Percentiles rank a stretch among this genome's conserved stretches.
Evolutionary conservation across 30 jellyfish, hydroid and myxozoan species (phyloP).

Genomic region (Pelagia noctiluca): DNA sequence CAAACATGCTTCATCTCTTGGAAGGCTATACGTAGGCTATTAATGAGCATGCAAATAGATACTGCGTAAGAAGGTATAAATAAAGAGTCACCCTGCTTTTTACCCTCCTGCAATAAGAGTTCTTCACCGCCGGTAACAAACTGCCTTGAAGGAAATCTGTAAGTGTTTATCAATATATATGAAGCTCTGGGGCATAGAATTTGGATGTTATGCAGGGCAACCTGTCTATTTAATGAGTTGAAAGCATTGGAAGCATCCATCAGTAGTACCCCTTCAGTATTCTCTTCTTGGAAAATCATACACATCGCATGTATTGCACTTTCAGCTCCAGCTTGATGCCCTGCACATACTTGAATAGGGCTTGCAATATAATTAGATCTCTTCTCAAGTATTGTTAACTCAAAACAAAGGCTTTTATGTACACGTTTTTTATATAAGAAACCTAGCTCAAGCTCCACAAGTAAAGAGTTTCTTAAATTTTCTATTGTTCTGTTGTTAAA

Average conservation of each 20-base stretch:
- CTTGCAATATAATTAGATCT: too few species aligned
- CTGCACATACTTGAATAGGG: slow-evolving; percentile 41
- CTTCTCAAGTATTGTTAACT: too few species aligned
- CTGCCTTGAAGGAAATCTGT: slow-evolving; percentile 16
- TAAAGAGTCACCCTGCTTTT: background rate
- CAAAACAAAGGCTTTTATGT: too few species aligned
- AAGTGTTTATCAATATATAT: slow-evolving; percentile 1
- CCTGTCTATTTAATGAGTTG: slow-evolving; percentile 29
- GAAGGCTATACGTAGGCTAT: background rate
- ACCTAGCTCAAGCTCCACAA: too few species aligned
- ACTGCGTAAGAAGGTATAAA: background rate
- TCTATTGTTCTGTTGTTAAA: too few species aligned
- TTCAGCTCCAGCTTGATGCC: slow-evolving; percentile 49
- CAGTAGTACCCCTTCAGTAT: slow-evolving; percentile 13
- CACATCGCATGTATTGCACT: slow-evolving; percentile 42
- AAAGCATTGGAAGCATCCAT: slow-evolving; percentile 60
- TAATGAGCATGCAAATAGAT: background rate
- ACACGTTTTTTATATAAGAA: too few species aligned
- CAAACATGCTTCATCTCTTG: slow-evolving; percentile 7
- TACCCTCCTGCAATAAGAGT: background rate
- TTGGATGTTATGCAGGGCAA: slow-evolving; percentile 30
- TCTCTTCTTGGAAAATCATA: slow-evolving; percentile 13
- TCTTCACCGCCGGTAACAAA: slow-evolving; percentile 19
- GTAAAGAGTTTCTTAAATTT: too few species aligned
- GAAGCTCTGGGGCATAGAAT: slow-evolving; percentile 38